Evolutionary conservation across 2,888 invertebrate species (phyloP).

Genomic region (Apantesis nais): DNA sequence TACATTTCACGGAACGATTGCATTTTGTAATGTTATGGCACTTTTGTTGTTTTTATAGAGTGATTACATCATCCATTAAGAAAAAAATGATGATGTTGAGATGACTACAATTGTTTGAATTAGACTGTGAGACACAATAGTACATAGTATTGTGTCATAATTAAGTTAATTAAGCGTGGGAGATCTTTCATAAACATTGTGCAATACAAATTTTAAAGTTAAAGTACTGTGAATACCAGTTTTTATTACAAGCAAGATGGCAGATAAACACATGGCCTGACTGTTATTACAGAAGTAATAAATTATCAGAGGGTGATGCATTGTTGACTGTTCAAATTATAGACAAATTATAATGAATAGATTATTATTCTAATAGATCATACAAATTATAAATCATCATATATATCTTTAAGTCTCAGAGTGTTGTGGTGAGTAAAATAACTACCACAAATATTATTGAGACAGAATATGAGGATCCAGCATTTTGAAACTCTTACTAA

Average conservation of each 20-base stretch:
- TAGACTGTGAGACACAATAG: not conserved
- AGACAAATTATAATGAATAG: too few relatives aligned
- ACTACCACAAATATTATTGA: too few relatives aligned
- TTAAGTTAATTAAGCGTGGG: not conserved
- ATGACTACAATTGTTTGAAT: not conserved
- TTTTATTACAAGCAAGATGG: not conserved
- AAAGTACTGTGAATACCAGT: not conserved
- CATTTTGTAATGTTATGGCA: not conserved
- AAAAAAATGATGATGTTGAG: not conserved
- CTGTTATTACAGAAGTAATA: not conserved
- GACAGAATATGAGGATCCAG: too few relatives aligned
- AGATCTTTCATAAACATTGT: not conserved
- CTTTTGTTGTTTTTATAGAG: not conserved
- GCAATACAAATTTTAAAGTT: not conserved
- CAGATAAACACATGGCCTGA: not conserved
- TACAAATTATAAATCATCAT: too few relatives aligned
- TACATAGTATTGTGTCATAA: not conserved
- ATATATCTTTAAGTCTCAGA: too few relatives aligned
- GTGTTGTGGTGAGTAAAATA: too few relatives aligned
- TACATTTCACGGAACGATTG: constrained; percentile 5
- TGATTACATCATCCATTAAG: not conserved
- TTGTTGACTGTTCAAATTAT: not conserved
- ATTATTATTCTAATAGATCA: too few relatives aligned
- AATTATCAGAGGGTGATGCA: not conserved
- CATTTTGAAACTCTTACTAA: too few relatives aligned